Evolutionary conservation across 2,113 vertebrate genomes (phyloP).

Genomic region (Talpa occidentalis): DNA sequence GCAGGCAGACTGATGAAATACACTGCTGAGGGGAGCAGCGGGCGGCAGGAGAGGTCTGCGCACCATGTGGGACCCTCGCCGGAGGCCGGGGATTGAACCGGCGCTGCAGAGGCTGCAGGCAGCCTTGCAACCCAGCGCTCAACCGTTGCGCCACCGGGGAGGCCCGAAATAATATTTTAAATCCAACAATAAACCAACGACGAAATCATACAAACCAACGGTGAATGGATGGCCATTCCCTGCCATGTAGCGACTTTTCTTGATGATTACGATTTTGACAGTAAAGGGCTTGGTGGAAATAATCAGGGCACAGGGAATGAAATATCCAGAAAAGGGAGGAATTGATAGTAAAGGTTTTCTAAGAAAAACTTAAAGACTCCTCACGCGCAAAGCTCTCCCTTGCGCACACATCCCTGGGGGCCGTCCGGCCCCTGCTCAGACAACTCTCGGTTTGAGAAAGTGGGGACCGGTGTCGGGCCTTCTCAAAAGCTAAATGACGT

Average conservation of each 20-base stretch:
- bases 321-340: not conserved
- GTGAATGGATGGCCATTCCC: not conserved
- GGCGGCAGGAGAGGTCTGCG: too few relatives aligned
- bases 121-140: not conserved
- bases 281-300: not conserved
- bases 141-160: too few relatives aligned
- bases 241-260: not conserved
- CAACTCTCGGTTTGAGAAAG: too few relatives aligned
- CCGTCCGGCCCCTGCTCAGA: too few relatives aligned
- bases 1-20: too few relatives aligned
- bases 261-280: not conserved
- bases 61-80: too few relatives aligned
- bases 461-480: too few relatives aligned
- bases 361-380: not conserved
- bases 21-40: too few relatives aligned
- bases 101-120: too few relatives aligned
- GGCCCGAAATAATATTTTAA: too few relatives aligned
- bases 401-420: not conserved
- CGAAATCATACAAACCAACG: not conserved
- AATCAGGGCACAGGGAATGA: not conserved
- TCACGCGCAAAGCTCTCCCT: not conserved
- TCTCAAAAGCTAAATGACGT: too few relatives aligned
- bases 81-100: too few relatives aligned
- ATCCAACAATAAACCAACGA: not conserved
- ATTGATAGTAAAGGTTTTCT: not conserved